Conservation (phyloP, 1,140 invertebrate species). For the Drosophila kanapiae region DNA sequence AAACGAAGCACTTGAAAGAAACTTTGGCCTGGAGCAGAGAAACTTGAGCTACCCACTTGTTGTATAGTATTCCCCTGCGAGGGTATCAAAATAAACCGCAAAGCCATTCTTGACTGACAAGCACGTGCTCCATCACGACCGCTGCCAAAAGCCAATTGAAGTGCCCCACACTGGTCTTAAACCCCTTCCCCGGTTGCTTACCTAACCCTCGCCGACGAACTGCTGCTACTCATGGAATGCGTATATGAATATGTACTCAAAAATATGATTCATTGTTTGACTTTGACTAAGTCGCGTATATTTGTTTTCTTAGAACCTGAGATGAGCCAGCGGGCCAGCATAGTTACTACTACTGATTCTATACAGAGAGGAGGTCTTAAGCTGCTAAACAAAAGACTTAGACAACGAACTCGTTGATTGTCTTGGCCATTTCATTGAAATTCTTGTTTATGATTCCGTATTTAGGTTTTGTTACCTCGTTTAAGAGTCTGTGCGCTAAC, state of each 20-base stretch:
- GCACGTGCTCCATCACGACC: constrained; percentile 61
- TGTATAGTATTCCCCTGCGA: constrained; percentile 12
- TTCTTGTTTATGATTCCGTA: constrained; percentile 32
- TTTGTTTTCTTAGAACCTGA: constrained; percentile 52
- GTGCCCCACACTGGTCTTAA: constrained; percentile 27
- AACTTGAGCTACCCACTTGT: constrained; percentile 37
- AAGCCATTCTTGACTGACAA: constrained; percentile 49
- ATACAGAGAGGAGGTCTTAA: background rate
- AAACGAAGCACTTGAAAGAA: constrained; percentile 7
- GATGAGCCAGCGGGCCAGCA: constrained; percentile 31
- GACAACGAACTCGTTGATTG: constrained; percentile 72
- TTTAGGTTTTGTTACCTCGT: constrained; percentile 35
- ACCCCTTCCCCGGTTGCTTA: background rate
- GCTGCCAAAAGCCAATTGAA: constrained; percentile 55
- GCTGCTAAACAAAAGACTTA: constrained; percentile 70
- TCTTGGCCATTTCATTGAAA: constrained; percentile 64
- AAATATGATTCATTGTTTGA: constrained; percentile 68
- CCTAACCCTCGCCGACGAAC: background rate
- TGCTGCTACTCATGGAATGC: constrained; percentile 27
- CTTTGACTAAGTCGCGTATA: constrained; percentile 21
- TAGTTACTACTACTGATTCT: background rate
- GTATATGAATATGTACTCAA: constrained; percentile 28
- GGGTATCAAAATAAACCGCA: constrained; percentile 53
- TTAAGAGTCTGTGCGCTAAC: constrained; percentile 45
- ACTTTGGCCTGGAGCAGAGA: constrained; percentile 12